Evolutionary conservation across 2,113 vertebrate genomes (phyloP), one percentile per base, ranked within the genome.

Genomic region (Tragelaphus strepsiceros): DNA sequence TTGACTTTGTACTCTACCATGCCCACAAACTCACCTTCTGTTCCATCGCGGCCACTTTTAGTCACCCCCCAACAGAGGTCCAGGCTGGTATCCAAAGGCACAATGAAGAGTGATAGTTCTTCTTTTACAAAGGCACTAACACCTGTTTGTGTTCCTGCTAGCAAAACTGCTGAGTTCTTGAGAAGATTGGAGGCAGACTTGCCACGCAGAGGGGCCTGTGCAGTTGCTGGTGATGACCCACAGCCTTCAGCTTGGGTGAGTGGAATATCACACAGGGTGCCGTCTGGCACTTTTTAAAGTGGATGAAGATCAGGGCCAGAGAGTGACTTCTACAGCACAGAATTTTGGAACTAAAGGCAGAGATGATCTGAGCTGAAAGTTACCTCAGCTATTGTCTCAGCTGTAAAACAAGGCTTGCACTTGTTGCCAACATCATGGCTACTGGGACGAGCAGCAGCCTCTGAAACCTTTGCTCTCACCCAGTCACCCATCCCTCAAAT

Each of bases 101-200:
- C 39, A 90, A 80, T 98, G 96, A 98, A 96, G 91, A 95, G 26
- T 39, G 84, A n/a, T 49, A 62, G 95, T 97, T 97, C 21, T 97
- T 97, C 21, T 96, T 98, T 98, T 17, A 88, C 82, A 85, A 96
- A 97, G 88, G 51, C 15, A 89, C 97, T 99, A 98, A 99, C 96
- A 95, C 97, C 93, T 97, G 8, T 98, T 98, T 98, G 91, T 97
- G 96, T 98, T 97, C 91, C 94, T 90, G 90, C 1, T 95, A 99
- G 99, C 96, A 99, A 98, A 98, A 98, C 95, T 88, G 78, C 81
- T 43, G 98, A 98, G 93, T 98, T 99, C 93, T 97, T 99, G 98
- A 98, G 96, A 96, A 98, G 95, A 97, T 90, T 98, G 96, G 98
- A 98, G 0, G 1, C 59, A 39, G 32, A 43, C 26, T 58, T 87